Conservation (phyloP, 2,113 vertebrate genomes). For the Etheostoma spectabile region DNA sequence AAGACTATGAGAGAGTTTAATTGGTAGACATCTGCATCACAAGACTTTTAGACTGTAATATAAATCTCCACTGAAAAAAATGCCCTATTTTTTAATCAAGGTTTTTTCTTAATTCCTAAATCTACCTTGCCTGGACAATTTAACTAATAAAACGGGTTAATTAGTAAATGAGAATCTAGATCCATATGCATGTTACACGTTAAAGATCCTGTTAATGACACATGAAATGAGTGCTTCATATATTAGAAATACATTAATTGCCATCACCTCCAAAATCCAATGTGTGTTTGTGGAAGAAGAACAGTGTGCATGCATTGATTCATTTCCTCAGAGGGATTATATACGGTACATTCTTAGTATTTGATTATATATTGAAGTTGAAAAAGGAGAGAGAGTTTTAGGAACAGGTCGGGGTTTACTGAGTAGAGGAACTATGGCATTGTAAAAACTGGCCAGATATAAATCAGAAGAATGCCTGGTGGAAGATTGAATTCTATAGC, state of each 20-base stretch:
- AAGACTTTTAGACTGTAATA: neutral
- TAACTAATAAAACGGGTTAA: neutral
- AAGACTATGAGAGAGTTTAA: neutral
- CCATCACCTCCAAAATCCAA: no score
- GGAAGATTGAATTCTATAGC: no score
- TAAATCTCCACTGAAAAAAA: slow-evolving; percentile 6
- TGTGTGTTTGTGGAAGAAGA: no score
- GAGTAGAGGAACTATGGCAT: neutral
- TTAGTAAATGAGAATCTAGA: neutral
- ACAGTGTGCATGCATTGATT: no score
- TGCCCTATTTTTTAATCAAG: neutral
- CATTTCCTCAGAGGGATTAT: no score
- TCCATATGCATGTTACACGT: neutral
- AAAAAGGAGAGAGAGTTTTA: no score
- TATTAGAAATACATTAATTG: no score
- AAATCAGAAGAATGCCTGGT: neutral
- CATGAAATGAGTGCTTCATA: no score
- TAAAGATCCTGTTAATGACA: neutral
- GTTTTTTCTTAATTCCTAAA: neutral
- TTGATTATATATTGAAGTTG: no score
- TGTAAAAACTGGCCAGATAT: neutral
- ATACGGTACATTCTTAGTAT: no score
- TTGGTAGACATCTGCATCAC: neutral
- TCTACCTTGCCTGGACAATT: slow-evolving; percentile 4
- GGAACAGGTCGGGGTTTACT: neutral